phyloP scores from a whole-genome alignment of 2,797 vertebrate genomes.

The Helostoma temminkii region DNA sequence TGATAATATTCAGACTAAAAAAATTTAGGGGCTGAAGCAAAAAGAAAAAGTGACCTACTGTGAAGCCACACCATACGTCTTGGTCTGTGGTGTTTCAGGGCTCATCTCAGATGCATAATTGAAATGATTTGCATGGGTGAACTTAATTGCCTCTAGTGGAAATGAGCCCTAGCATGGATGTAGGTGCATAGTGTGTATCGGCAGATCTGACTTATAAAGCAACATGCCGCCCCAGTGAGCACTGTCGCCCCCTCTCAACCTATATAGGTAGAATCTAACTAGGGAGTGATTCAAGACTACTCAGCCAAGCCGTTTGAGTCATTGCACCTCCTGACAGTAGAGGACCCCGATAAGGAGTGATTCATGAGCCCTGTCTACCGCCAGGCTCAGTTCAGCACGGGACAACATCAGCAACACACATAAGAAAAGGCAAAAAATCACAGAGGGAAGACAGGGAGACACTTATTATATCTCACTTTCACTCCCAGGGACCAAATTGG shows the following conservation, averaged over 20 bases:
- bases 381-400: constrained; percentile 37
- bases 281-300: constrained; percentile 61
- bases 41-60: constrained; percentile 21
- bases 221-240: constrained; percentile 34
- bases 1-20: constrained; percentile 1
- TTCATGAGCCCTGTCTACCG: constrained; percentile 57
- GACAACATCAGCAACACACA: constrained; percentile 32
- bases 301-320: constrained; percentile 60
- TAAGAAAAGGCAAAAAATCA: constrained; percentile 6
- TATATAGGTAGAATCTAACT: constrained; percentile 55
- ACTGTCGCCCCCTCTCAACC: constrained; percentile 29
- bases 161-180: constrained; percentile 69
- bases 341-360: constrained; percentile 64
- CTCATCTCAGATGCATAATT: constrained; percentile 83
- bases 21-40: background rate
- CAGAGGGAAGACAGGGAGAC: background rate
- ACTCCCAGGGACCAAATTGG: background rate
- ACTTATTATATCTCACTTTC: background rate
- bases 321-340: constrained; percentile 50
- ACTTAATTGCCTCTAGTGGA: constrained; percentile 82
- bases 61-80: constrained; percentile 60
- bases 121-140: constrained; percentile 84
- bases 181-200: constrained; percentile 69
- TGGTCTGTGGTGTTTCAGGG: constrained; percentile 74
- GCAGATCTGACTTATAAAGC: constrained; percentile 76